Evolutionary conservation across 2,888 invertebrate genomes (phyloP), one percentile per base, ranked within the genome.

Genomic region (Drosophila lutescens): DNA sequence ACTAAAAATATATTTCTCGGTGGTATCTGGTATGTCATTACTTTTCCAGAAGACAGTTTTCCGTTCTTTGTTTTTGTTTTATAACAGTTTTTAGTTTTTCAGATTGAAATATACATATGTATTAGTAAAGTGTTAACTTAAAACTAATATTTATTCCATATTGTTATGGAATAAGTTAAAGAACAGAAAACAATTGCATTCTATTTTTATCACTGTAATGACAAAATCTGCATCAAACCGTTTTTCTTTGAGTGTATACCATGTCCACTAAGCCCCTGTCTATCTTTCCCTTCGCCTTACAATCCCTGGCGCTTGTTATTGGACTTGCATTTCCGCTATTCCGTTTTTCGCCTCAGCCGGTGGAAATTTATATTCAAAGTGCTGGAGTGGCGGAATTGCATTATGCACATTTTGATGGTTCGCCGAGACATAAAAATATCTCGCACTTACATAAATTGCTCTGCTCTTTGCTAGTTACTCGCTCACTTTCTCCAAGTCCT

Each of bases 291-390:
- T 47, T 38, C 36, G 7, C 46, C 20, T 30, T 20, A 2, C 5
- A 30, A 12, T 20, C 20, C 54, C 8, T 26, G 9, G n/a, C 53
- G 34, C 36, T 69, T 69, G 59, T 58, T 69, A 73, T 73, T 70
- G 70, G 74, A 51, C 70, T 51, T 73, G 68, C 79, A 73, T 78
- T 86, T 87, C 70, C 81, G 73, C 53, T 73, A 51, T 60, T 80
- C 61, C 76, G 69, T 26, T 61, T 53, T 53, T 74, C 57, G 56
- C 57, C 57, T 57, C 82, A 65, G 67, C 61, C 68, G 66, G 62
- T 78, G 71, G 47, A 69, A 72, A 69, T 84, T 73, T 78, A 60
- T 66, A 78, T 76, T 56, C 69, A 71, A 74, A 76, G 56, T 61
- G 60, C 58, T 56, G 70, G 34, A 32, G 30, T 30, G 34, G 34